Base-by-base conservation (phyloP, 2,113 vertebrate species). In the Sinocyclocheilus maitianheensis region DNA sequence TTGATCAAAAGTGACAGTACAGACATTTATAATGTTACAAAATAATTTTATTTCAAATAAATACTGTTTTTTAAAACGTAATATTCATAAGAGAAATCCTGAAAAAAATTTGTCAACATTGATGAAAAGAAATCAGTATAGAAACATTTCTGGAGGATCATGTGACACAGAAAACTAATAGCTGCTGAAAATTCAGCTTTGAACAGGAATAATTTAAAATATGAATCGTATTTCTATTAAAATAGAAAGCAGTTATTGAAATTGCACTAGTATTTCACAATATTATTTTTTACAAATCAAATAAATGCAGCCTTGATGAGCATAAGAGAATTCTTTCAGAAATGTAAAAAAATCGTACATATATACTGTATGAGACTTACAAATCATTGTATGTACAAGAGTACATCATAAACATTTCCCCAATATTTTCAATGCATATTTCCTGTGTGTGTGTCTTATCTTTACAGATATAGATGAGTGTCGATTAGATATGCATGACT, bases 401-500 rank as follows among this genome's bases (percentile, higher is more conserved):
- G 0, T 18, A 55, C 16, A 55, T 55, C 5, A 55, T 20, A 55
- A 20, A 18, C 16, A 55, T 55, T 55, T 55, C 2, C 16, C 14
- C 53, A 18, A 7, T 55, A 20, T 55, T 55, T 55, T 55, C 16
- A 55, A 55, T 55, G 53, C 53, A 6, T 55, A 2, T 55, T 55
- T 7, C 16, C 16, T 18, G 34, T 65, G 3, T 67, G 13, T 53
- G 34, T 85, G 11, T 65, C n/a, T 2, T 81, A 26, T 83, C 26
- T 48, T 75, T 90, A 40, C 89, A 97, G 96, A 96, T 91, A 91
- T 96, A 48, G 96, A 97, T 84, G 95, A 97, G 81, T 97, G 95
- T 89, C 84, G 91, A 77, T 85, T 1, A 84, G 94, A 92, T 69
- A 76, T 60, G 0, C 93, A 96, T 78, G 87, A 78, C 63, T 97